Conservation (phyloP, 2,797 vertebrate species). For the Odontamblyopus rebecca region DNA sequence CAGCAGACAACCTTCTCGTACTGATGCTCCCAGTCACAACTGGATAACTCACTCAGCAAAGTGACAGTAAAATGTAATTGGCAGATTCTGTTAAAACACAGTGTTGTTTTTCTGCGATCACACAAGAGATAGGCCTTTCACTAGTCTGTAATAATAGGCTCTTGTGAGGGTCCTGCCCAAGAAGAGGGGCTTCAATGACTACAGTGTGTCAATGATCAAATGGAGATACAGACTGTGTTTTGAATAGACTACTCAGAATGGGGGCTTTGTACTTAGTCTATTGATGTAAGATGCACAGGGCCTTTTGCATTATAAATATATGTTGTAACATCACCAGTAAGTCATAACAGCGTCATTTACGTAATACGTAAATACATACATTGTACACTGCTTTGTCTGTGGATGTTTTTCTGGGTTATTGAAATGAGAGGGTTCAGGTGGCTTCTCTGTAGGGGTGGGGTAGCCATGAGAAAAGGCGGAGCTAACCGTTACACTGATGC, state of each 20-base stretch:
- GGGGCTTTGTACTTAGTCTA: conserved; percentile 67
- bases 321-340: conserved; percentile 32
- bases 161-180: conserved; percentile 65
- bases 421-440: conserved; percentile 45
- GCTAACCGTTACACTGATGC: conserved; percentile 58
- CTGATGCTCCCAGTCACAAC: not conserved
- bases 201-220: conserved; percentile 57
- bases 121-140: conserved; percentile 65
- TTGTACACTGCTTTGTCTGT: conserved; percentile 5
- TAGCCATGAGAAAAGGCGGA: conserved; percentile 44
- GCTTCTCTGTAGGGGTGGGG: conserved; percentile 45
- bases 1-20: not conserved
- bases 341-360: not conserved
- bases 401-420: conserved; percentile 23
- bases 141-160: conserved; percentile 61
- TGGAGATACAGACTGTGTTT: conserved; percentile 52
- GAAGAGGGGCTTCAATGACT: conserved; percentile 61
- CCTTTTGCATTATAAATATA: conserved; percentile 30
- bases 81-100: conserved; percentile 54
- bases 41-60: not conserved
- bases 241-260: conserved; percentile 62
- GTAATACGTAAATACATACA: not conserved
- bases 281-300: conserved; percentile 58
- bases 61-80: conserved; percentile 51
- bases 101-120: conserved; percentile 54